A percentile compares a stretch with the other conserved stretches of the same genome.
phyloP scores from a whole-genome alignment of 2,797 vertebrate species.

The Poliocrania exsul region DNA sequence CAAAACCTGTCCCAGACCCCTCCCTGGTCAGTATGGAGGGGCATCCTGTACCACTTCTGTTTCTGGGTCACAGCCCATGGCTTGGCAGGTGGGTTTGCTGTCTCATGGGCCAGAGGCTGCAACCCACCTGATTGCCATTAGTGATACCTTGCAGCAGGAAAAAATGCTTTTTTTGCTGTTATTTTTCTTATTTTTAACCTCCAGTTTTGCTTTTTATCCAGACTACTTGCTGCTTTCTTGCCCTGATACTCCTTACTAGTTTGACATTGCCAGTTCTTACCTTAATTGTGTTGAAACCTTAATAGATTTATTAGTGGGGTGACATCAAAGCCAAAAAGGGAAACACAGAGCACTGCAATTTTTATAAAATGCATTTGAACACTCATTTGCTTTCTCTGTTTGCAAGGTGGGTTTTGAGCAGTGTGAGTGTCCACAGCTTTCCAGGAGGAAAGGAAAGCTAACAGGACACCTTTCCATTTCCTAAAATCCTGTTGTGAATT shows the following conservation, averaged over 20 bases:
- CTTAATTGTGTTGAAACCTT: neutral
- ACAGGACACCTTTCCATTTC: neutral
- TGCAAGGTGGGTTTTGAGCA: neutral
- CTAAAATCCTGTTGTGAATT: neutral
- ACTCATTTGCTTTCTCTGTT: neutral
- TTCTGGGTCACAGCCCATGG: neutral
- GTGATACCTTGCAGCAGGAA: neutral
- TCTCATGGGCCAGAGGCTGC: neutral
- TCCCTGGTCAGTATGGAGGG: neutral
- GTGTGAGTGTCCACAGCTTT: neutral
- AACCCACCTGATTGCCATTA: neutral
- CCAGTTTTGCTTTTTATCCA: neutral
- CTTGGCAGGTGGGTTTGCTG: neutral
- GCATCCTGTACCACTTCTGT: neutral
- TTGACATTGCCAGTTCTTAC: neutral
- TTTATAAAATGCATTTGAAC: neutral
- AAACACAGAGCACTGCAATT: neutral
- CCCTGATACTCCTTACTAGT: neutral
- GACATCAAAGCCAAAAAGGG: neutral
- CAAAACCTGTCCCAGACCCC: neutral
- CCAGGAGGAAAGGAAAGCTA: neutral
- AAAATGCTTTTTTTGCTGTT: neutral
- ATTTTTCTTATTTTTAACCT: neutral
- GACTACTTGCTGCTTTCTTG: neutral
- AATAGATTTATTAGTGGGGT: neutral